These are phyloP conservation scores for Palythoa grandiflora DNA, from an alignment of 92 coral and sea anemone species.

Conservation along the genomic window DNA sequence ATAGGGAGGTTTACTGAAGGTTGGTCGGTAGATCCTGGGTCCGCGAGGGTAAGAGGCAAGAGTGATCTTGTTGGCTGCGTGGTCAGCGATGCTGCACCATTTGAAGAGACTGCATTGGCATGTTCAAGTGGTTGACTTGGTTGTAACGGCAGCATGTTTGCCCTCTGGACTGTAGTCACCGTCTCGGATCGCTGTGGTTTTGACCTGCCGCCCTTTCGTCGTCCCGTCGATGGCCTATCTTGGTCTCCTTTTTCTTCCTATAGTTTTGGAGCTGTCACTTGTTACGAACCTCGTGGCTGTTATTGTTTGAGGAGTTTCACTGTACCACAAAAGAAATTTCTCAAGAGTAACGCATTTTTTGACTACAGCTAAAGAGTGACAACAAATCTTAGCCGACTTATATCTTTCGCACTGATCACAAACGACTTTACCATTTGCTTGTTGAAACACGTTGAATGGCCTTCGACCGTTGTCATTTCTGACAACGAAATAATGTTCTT, in stretches of 20 bases:
- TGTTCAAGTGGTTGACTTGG: conserved; percentile 15
- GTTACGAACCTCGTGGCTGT: background rate
- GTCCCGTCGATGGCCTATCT: background rate
- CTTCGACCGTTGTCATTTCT: background rate
- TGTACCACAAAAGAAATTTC: background rate
- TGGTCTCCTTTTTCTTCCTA: background rate
- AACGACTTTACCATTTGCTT: background rate
- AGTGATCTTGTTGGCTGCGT: background rate
- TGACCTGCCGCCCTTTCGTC: too few relatives aligned
- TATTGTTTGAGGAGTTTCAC: background rate
- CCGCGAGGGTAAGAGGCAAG: background rate
- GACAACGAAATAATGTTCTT: background rate
- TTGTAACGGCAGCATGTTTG: background rate
- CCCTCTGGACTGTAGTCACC: conserved; percentile 19
- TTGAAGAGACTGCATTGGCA: background rate
- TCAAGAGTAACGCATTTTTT: background rate
- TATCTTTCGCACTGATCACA: background rate
- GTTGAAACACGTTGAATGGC: background rate
- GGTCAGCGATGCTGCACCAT: too few relatives aligned
- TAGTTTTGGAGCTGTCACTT: background rate
- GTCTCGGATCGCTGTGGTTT: background rate
- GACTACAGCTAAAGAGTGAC: background rate
- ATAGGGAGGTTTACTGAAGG: background rate
- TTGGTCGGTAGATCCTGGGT: conserved; percentile 7
- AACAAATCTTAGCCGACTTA: background rate